Conservation (phyloP, 1,140 invertebrate species). For the Eriosoma lanigerum region DNA sequence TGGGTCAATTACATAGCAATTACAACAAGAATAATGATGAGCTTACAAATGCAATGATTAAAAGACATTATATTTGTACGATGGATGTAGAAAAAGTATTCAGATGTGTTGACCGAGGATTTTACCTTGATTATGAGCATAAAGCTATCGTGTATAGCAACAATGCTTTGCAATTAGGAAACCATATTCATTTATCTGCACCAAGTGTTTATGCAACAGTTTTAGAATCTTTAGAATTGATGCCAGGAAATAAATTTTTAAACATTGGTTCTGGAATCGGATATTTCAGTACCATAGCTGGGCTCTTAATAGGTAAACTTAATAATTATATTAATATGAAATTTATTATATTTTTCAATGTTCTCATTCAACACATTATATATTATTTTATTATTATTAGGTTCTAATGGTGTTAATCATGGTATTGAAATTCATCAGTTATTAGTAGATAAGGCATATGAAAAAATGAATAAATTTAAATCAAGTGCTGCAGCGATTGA, state of each 20-base stretch:
- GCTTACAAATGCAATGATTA: constrained; percentile 78
- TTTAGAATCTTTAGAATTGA: constrained; percentile 77
- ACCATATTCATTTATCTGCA: constrained; percentile 81
- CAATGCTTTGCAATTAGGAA: constrained; percentile 81
- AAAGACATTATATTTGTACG: constrained; percentile 75
- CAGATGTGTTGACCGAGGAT: constrained; percentile 74
- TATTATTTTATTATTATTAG: constrained; percentile 58
- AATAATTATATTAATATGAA: neutral
- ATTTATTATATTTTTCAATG: constrained; percentile 75
- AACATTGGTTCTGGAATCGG: constrained; percentile 90
- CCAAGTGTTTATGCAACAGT: constrained; percentile 84
- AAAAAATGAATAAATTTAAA: constrained; percentile 74
- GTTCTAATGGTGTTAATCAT: constrained; percentile 76
- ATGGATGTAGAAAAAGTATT: constrained; percentile 59
- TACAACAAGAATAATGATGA: constrained; percentile 74
- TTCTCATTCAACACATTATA: constrained; percentile 56
- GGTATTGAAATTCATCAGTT: constrained; percentile 81
- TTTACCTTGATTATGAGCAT: constrained; percentile 73
- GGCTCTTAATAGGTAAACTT: constrained; percentile 74
- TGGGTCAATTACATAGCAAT: constrained; percentile 69
- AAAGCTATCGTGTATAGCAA: constrained; percentile 78
- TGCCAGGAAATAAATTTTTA: constrained; percentile 77
- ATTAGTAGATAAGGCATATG: constrained; percentile 75
- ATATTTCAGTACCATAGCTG: constrained; percentile 86
- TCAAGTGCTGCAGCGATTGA: constrained; percentile 71